Percentiles rank a stretch among this genome's conserved stretches.
phyloP scores from a whole-genome alignment of 2,888 invertebrate species.

The Oxytorus armatus region DNA sequence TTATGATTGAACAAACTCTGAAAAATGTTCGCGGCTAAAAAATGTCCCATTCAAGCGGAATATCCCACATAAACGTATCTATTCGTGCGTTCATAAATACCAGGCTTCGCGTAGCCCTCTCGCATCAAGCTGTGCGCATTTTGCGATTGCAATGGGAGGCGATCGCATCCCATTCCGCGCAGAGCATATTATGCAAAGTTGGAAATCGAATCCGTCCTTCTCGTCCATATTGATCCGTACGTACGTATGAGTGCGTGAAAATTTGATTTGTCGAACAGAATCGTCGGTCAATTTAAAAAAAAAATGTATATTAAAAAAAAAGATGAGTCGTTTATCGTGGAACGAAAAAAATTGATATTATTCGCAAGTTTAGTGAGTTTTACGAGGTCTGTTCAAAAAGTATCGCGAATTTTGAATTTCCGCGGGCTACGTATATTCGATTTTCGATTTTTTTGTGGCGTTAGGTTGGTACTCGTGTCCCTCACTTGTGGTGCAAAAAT shows the following conservation, averaged over 20 bases:
- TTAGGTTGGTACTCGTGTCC: too few relatives aligned
- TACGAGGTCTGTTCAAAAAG: too few relatives aligned
- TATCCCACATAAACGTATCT: neutral
- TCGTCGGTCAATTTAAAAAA: neutral
- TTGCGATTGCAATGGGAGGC: slow-evolving; percentile 34
- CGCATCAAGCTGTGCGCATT: slow-evolving; percentile 35
- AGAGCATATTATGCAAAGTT: slow-evolving; percentile 53
- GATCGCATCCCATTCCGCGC: slow-evolving; percentile 3
- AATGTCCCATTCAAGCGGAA: neutral
- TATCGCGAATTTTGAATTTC: too few relatives aligned
- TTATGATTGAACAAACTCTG: neutral
- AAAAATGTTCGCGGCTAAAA: neutral
- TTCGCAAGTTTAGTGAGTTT: too few relatives aligned
- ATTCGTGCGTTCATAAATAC: slow-evolving; percentile 3
- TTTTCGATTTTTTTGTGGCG: too few relatives aligned
- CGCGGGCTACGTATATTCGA: too few relatives aligned
- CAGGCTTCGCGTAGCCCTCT: slow-evolving; percentile 14
- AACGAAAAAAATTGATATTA: too few relatives aligned
- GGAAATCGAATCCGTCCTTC: slow-evolving; percentile 46
- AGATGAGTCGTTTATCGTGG: too few relatives aligned
- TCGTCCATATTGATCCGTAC: slow-evolving; percentile 1
- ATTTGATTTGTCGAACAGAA: slow-evolving; percentile 42
- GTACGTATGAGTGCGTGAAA: slow-evolving; percentile 26
- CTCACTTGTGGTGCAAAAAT: too few relatives aligned
- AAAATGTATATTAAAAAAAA: neutral